phyloP scores from a whole-genome alignment of 2,113 vertebrate species.

The Hemicordylus capensis region DNA sequence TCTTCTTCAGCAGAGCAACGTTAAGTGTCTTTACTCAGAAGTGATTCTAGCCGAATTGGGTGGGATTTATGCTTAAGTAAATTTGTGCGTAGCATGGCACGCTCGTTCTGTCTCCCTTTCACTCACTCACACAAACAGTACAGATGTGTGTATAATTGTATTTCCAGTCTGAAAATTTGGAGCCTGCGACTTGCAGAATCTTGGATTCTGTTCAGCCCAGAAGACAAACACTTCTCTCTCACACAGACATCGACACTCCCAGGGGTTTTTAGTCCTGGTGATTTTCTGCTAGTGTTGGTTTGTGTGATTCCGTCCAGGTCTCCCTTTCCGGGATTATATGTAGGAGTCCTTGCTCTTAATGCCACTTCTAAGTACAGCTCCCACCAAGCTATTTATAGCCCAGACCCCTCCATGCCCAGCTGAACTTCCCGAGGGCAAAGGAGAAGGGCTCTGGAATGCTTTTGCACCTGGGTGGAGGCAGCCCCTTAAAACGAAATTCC shows the following conservation, averaged over 20 bases:
- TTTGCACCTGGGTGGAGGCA: no score
- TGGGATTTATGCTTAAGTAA: no score
- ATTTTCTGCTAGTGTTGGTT: not conserved
- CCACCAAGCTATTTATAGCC: not conserved
- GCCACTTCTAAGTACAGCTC: not conserved
- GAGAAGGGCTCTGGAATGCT: not conserved
- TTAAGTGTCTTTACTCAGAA: no score
- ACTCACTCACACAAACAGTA: no score
- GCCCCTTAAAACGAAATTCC: not conserved
- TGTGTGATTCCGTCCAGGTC: not conserved
- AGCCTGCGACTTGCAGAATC: not conserved
- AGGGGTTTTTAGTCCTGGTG: not conserved
- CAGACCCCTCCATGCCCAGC: not conserved
- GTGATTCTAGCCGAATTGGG: no score
- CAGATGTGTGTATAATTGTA: not conserved
- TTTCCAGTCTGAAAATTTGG: not conserved
- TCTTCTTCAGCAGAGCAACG: not conserved
- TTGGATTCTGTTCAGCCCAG: not conserved
- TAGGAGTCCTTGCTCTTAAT: slow-evolving; percentile 4
- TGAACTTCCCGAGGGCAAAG: not conserved
- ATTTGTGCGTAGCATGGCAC: no score
- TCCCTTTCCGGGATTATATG: slow-evolving; percentile 9
- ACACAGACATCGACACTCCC: no score
- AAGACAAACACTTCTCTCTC: not conserved
- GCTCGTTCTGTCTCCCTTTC: no score